Evolutionary conservation across 2,797 vertebrate genomes (phyloP), one percentile per base, ranked within the genome.

Genomic region (Zalophus californianus): DNA sequence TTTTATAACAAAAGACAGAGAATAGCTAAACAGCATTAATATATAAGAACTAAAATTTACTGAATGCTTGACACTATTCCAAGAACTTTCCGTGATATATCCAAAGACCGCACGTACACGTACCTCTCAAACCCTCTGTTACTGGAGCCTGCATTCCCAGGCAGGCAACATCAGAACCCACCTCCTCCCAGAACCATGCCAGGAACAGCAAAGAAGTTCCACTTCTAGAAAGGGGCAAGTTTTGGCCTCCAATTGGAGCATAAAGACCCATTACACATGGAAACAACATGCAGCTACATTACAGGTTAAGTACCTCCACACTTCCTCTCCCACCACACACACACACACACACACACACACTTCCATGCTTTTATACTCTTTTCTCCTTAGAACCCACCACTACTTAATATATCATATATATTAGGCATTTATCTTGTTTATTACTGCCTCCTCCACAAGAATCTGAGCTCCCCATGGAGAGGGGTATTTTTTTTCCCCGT

Each of bases 1-100:
- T 94, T 92, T 83, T 88, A 44, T 60, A 89, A 95, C 29, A 86
- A 13, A 92, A 87, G 70, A 38, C 29, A 84, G 7, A 86, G 64
- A 75, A 79, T 44, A 50, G 12, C 20, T 84, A 64, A n/a, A 54
- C 29, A 54, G 50, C 29, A 29, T 48, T 86, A 86, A 78, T 62
- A 54, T 35, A 66, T 11, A 58, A 66, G 1, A 68, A 20, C 83
- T 86, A 77, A 83, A 91, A 73, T 87, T 79, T 91, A 92, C 4
- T 54, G 12, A 80, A 32, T 25, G n/a, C 41, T 27, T 73, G 52
- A 64, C 89, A 64, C 41, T 68, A n/a, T 83, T 92, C 88, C 79
- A 94, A 86, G 84, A 41, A 82, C n/a, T 52, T 82, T 82, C 35
- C 60, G 58, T 23, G 58, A 48, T 23, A 80, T 38, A 92, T 50